These are phyloP conservation scores for Drymodes brunneopygia DNA, from an alignment of 2,113 vertebrate genomes.

Conservation along the genomic window DNA sequence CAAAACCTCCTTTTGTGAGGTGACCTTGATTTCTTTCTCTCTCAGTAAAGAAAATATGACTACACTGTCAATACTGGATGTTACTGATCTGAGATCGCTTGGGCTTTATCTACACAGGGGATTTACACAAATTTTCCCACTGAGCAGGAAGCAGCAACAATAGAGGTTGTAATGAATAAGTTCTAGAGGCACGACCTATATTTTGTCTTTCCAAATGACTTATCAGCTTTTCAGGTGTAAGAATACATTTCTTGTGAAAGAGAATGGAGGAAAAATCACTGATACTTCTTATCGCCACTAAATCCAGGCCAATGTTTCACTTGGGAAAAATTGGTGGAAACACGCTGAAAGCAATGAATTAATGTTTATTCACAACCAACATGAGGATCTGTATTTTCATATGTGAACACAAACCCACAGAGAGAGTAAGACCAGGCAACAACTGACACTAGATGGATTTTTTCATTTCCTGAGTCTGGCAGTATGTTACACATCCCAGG, in stretches of 20 bases:
- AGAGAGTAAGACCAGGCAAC: background rate
- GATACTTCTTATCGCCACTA: background rate
- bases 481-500: background rate
- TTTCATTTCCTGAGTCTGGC: constrained; percentile 20
- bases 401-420: background rate
- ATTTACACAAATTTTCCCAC: background rate
- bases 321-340: background rate
- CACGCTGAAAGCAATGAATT: background rate
- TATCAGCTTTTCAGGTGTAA: background rate
- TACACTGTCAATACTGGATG: background rate
- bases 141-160: background rate
- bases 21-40: background rate
- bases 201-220: constrained; percentile 14
- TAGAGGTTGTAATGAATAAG: background rate
- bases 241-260: background rate
- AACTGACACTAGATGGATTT: background rate
- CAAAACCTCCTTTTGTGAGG: background rate
- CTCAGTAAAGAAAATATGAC: background rate
- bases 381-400: background rate
- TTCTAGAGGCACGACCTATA: background rate
- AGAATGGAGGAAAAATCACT: background rate
- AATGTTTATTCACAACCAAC: background rate
- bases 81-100: background rate
- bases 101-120: background rate
- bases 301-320: background rate